Evolutionary conservation across 2,797 vertebrate species (phyloP).

Genomic region (Tapera naevia): DNA sequence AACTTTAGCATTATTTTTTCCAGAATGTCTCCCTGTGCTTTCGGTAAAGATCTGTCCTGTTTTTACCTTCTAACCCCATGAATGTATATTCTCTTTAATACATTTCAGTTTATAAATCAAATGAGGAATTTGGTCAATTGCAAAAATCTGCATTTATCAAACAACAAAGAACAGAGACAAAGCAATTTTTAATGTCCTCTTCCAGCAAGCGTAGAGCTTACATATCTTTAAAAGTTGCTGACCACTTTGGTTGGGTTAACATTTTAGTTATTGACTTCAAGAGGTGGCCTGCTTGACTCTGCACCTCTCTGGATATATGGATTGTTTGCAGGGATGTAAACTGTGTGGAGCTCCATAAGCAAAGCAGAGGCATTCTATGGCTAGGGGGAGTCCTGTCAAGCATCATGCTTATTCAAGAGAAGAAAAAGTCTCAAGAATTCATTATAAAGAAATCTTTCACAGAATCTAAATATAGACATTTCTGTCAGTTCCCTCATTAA

Average conservation of each 20-base stretch:
- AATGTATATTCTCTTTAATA: neutral
- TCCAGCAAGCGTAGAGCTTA: neutral
- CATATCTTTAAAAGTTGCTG: neutral
- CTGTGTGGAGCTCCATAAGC: neutral
- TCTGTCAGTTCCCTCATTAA: constrained; percentile 21
- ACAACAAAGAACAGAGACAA: neutral
- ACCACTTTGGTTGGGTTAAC: neutral
- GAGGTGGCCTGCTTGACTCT: neutral
- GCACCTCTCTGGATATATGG: neutral
- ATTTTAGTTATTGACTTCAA: neutral
- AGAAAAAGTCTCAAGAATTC: neutral
- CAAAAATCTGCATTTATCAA: neutral
- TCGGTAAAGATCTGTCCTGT: neutral
- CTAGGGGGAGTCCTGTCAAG: neutral
- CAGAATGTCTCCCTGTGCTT: neutral
- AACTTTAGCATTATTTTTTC: neutral
- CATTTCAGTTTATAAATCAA: neutral
- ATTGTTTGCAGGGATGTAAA: neutral
- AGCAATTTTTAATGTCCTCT: neutral
- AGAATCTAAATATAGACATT: neutral
- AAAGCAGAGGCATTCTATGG: neutral
- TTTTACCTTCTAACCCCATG: neutral
- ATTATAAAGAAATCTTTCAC: neutral
- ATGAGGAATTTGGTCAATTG: neutral
- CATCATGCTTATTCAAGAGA: neutral